Evolutionary conservation across 2,113 vertebrate genomes (phyloP), one percentile per base, ranked within the genome.

Genomic region (Ondatra zibethicus): DNA sequence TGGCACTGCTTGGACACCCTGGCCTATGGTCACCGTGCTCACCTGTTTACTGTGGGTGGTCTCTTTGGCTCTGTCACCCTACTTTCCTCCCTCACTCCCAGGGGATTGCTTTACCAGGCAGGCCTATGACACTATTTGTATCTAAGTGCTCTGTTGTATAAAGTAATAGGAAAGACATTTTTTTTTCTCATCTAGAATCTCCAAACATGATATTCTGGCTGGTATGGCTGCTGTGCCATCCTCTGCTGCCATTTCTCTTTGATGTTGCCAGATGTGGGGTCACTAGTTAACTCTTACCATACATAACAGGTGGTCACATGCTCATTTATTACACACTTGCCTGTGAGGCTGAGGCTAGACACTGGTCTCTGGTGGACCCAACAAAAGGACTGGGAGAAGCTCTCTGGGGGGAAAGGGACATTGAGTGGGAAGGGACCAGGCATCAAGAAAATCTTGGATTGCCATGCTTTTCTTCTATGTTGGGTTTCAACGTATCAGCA

Each of bases 241-340:
- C 36, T n/a, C 52, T 68, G 55, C 50, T 31, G 68, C 63, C n/a
- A 52, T 55, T 55, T 50, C 7, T 84, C 78, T 39, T n/a, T 5
- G 27, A 31, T 23, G 77, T 58, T 52, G 65, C 72, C 55, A 23
- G 25, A 19, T 85, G 52, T 84, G 75, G 73, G 75, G 50, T 73
- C 52, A 80, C 77, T 33, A 12, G 36, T 85, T 39, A 31, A 21
- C 29, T 14, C 16, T 31, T 31, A 68, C 21, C 21, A 13, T 7
- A 86, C 50, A 29, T 0, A 55, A 76, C 2, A 21, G 65, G 65
- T 31, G 45, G 0, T 0, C 55, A 39, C n/a, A 29, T 0, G 3
- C 29, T 36, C 45, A 23, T 2, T 65, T 9, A 8, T 4, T 5
- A 9, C 7, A 39, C 72, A 47, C n/a, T 63, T 17, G 8, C 23